Evolutionary conservation across 2,113 vertebrate genomes (phyloP), one percentile per base, ranked within the genome.

Genomic region (Paradisaea rubra): DNA sequence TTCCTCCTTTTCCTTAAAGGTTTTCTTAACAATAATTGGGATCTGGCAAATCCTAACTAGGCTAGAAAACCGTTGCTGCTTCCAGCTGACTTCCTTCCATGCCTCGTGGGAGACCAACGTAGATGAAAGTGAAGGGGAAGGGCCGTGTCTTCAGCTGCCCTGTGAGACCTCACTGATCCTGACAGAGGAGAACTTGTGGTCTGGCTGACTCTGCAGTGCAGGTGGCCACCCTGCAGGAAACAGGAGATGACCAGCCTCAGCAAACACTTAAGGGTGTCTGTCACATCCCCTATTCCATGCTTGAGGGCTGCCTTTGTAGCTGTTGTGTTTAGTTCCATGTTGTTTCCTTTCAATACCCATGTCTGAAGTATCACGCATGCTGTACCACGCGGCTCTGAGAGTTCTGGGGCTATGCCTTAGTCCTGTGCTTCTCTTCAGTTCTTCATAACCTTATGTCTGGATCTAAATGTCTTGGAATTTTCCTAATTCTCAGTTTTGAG

Each of bases 321-420:
- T 89, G 6, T 0, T 27, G 16, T 11, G 25, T n/a, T 59, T 10
- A 44, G 16, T 70, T 94, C 47, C 11, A 0, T 1, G 0, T 37
- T 6, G 19, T 52, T 86, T 33, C 52, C 9, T 70, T 76, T 30
- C 42, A 52, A 7, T 28, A 7, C 31, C 49, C 2, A 2, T 13
- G 42, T 39, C 37, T 31, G 28, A 61, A 53, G 35, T 35, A 8
- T 24, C 44, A 64, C 39, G 1, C 0, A 0, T 45, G 74, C 65
- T 31, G 20, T 25, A 2, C 15, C 20, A 0, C 1, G 3, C 0
- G 0, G 15, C 21, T 28, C 27, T 3, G 4, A 13, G 33, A 50
- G 44, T 37, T 41, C 59, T 56, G 33, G 30, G 27, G 30, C 15
- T 17, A 12, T 52, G 49, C 27, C 30, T 69, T 24, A 9, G 31